Evolutionary conservation across 53 echinoderm and acorn worm genomes (phyloP).

Genomic region (Luidia sarsii): DNA sequence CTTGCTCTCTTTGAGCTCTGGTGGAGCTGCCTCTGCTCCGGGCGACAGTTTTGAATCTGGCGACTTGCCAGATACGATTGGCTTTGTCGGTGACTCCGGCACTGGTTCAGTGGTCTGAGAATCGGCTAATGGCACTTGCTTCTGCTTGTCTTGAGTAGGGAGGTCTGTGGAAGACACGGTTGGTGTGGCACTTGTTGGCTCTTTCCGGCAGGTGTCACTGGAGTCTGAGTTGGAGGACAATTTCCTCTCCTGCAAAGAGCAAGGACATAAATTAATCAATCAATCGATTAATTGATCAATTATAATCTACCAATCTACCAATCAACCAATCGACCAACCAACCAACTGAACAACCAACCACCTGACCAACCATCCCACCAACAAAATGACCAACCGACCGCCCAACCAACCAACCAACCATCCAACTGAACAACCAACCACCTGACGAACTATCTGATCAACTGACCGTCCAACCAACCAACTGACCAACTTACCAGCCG

Average conservation of each 20-base stretch:
- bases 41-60: not conserved
- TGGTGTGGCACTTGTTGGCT: slow-evolving; percentile 43
- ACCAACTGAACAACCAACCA: too few relatives aligned
- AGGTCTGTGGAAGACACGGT: slow-evolving; percentile 39
- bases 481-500: too few relatives aligned
- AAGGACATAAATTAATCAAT: not conserved
- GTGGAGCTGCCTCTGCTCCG: not conserved
- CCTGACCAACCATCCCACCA: too few relatives aligned
- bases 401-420: too few relatives aligned
- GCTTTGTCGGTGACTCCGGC: not conserved
- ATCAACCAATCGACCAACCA: too few relatives aligned
- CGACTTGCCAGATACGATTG: too few relatives aligned
- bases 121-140: slow-evolving; percentile 5
- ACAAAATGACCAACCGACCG: too few relatives aligned
- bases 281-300: too few relatives aligned
- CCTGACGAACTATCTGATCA: too few relatives aligned
- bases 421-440: too few relatives aligned
- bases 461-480: too few relatives aligned
- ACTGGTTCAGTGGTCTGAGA: not conserved
- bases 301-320: not conserved
- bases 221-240: slow-evolving; percentile 40
- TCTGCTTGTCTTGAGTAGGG: not conserved
- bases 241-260: slow-evolving; percentile 23
- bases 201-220: slow-evolving; percentile 34
- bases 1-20: too few relatives aligned